Evolutionary conservation across 2,888 invertebrate species (phyloP), one percentile per base, ranked within the genome.

Genomic region (Mesodorylaimus sp.): DNA sequence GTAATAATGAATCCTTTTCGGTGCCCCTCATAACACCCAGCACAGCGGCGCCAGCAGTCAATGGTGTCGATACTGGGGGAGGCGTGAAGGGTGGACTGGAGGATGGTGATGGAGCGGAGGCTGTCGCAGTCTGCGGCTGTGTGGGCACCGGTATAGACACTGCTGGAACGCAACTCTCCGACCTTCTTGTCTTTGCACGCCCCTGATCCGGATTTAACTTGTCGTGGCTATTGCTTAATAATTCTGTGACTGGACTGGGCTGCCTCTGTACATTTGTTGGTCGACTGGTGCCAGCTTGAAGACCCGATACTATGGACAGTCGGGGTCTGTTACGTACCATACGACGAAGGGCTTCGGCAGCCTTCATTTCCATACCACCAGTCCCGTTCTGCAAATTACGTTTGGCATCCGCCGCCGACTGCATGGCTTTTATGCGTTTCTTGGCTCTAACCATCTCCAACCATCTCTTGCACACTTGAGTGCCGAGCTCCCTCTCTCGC

Each of bases 401-500:
- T 7, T 7, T 7, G 10, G 32, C 16, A 7, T 7, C 10, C 7
- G 10, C 10, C 32, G 16, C 10, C 32, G 32, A 32, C 16, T 32
- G 32, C 7, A 16, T 32, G 10, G 32, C 32, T 16, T 32, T 7
- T 10, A 32, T 7, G 32, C 7, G 7, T 32, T 32, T 32, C 10
- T 16, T 7, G 10, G 7, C 16, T 7, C 32, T 7, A 32, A 32
- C 32, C 10, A 32, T 16, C 10, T 7, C 32, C 32, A 32, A 32
- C 44, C 44, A 43, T 10, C 27, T 7, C 5, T 26, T 5, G 26
- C 5, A 26, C 5, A 43, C 19, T 26, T 43, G 24, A 7, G 27
- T 27, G 10, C 48, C 44, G 27, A 51, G 13, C 16, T 51, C 42
- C 24, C 37, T 23, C 16, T 48, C 39, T 25, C 25, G 48, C 26